Percentiles rank a stretch among this genome's conserved stretches.
phyloP scores from a whole-genome alignment of 1,140 invertebrate species.

The Eciton burchellii region DNA sequence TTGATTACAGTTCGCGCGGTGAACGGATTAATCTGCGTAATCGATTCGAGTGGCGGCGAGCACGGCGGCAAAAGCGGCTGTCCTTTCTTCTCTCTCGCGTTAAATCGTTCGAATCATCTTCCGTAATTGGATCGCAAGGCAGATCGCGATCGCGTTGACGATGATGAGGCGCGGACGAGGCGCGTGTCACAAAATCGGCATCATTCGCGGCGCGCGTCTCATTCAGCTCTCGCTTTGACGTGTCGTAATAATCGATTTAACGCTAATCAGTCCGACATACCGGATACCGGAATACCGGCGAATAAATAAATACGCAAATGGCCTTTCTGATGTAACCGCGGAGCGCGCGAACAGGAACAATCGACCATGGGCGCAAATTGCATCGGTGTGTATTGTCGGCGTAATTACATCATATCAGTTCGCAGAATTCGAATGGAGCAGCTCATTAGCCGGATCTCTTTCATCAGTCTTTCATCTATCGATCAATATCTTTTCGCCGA shows the following conservation, averaged over 20 bases:
- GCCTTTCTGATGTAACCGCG: conserved; percentile 8
- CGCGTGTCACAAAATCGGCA: conserved; percentile 31
- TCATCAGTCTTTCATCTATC: not conserved
- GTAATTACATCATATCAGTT: conserved; percentile 45
- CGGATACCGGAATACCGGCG: conserved; percentile 2
- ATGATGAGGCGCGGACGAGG: not conserved
- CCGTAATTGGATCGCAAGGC: not conserved
- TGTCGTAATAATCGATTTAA: conserved; percentile 52
- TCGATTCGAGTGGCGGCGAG: conserved; percentile 24
- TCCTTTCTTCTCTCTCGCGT: conserved; percentile 22
- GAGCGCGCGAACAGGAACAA: not conserved
- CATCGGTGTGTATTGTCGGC: conserved; percentile 24
- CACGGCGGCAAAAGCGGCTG: conserved; percentile 24
- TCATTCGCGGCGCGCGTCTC: conserved; percentile 19
- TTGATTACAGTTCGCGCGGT: conserved; percentile 36
- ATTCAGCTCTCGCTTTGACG: conserved; percentile 27
- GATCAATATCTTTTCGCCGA: conserved; percentile 7
- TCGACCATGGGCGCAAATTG: conserved; percentile 29
- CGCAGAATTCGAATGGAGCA: conserved; percentile 15
- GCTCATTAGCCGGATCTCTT: not conserved
- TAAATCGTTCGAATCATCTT: conserved; percentile 15
- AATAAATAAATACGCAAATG: conserved; percentile 46
- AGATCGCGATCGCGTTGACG: not conserved
- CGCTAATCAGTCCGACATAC: conserved; percentile 43
- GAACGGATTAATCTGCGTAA: conserved; percentile 30